phyloP scores from a whole-genome alignment of 2,888 invertebrate species.

The Penaeus monodon region DNA sequence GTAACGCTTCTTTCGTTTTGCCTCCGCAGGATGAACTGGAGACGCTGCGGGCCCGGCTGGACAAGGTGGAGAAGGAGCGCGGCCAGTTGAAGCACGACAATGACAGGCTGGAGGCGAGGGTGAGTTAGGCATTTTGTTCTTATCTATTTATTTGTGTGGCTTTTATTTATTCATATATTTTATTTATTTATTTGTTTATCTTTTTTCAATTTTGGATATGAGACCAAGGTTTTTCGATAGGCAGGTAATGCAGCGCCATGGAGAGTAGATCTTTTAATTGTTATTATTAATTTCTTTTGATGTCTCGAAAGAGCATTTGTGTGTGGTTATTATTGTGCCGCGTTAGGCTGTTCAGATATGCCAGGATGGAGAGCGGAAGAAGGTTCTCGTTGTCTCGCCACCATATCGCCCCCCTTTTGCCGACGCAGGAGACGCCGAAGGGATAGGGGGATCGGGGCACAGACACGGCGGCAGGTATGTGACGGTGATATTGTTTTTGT shows the following conservation, averaged over 20 bases:
- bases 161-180: not conserved
- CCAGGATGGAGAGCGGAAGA: no score
- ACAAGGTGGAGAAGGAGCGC: constrained; percentile 88
- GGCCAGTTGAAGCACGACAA: constrained; percentile 87
- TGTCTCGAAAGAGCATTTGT: no score
- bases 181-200: not conserved
- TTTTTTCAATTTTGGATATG: not conserved
- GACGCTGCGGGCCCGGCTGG: constrained; percentile 82
- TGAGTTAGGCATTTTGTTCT: constrained; percentile 72
- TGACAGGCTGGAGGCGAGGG: constrained; percentile 91
- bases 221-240: not conserved
- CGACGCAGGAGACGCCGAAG: no score
- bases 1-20: constrained; percentile 25
- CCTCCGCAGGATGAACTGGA: constrained; percentile 85
- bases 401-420: no score
- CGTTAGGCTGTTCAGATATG: no score
- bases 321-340: no score
- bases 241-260: not conserved
- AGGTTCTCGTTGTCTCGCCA: no score
- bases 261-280: no score
- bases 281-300: no score
- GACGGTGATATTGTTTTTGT: no score
- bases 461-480: no score
- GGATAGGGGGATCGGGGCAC: no score
- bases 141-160: not conserved